These are phyloP conservation scores for Catamblyrhynchus diadema DNA, from an alignment of 2,797 vertebrate genomes.

Conservation along the genomic window DNA sequence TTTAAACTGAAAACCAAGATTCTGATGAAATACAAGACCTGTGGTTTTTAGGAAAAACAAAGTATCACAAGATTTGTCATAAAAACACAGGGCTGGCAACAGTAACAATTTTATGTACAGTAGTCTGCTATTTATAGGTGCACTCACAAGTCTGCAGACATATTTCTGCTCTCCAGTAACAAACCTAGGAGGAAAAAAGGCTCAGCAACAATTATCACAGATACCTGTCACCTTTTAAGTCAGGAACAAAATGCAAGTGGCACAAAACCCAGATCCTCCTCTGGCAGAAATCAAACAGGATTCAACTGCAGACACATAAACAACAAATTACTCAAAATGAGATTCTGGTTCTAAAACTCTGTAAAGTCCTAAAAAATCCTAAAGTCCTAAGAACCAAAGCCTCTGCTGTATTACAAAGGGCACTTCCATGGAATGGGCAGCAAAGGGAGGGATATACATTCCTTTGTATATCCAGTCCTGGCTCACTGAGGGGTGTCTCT, in stretches of 20 bases:
- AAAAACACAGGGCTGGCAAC: constrained; percentile 36
- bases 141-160: not conserved
- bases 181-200: not conserved
- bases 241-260: not conserved
- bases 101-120: not conserved
- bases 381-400: not conserved
- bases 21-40: constrained; percentile 55
- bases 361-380: not conserved
- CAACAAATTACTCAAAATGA: not conserved
- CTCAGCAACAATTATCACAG: not conserved
- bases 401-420: not conserved
- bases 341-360: not conserved
- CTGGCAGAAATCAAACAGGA: not conserved
- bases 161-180: constrained; percentile 45
- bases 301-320: not conserved
- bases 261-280: not conserved
- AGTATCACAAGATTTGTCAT: constrained; percentile 48
- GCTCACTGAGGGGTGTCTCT: not conserved
- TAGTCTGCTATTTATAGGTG: constrained; percentile 36
- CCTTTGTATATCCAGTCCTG: rapidly evolving
- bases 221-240: not conserved
- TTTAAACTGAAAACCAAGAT: not conserved
- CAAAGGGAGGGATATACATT: not conserved
- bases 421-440: not conserved
- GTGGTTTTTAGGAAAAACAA: constrained; percentile 53